Base-by-base conservation (phyloP, 2,797 vertebrate genomes). In the Etheostoma nigrum region DNA sequence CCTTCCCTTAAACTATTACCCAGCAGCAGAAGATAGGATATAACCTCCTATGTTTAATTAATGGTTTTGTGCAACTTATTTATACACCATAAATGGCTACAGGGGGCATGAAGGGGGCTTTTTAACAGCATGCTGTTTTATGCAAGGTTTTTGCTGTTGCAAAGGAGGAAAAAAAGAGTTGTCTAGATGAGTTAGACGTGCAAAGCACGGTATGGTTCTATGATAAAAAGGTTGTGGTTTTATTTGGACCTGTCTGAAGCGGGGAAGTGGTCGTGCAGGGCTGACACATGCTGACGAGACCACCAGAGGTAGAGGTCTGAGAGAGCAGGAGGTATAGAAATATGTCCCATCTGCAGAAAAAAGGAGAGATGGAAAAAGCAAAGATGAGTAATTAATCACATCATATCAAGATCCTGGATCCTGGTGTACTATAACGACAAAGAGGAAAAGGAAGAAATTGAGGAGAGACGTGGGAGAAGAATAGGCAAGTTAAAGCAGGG, bases 291-390 rank as follows among this genome's bases (percentile, higher is more conserved):
- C 76, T 72, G 89, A 88, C 57, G 52, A 88, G 90, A 91, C 91
- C 89, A 91, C 91, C 88, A 84, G 75, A 90, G 88, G 83, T 72
- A 87, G 87, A 18, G 76, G 83, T 88, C 76, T 67, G 69, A 79
- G n/a, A 59, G 53, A 76, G 75, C 74, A 30, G 76, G 74, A 83
- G 71, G 79, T 63, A 79, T 48, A 81, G 75, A 88, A 86, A 87
- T 74, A 58, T 76, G 82, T 76, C 78, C 59, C 72, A 74, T 90
- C 73, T 45, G 4, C 45, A 65, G 70, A 76, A 79, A 54, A 40
- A 74, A 80, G 67, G 21, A 14, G 67, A 68, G 58, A 72, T 73
- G 76, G 83, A 74, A 85, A 74, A 84, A 74, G 76, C 44, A 66
- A 78, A 78, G 66, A 72, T 65, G 82, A 68, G 76, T 70, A 81